phyloP scores from a whole-genome alignment of 1,140 invertebrate species.

The Geopemphigus sp. region DNA sequence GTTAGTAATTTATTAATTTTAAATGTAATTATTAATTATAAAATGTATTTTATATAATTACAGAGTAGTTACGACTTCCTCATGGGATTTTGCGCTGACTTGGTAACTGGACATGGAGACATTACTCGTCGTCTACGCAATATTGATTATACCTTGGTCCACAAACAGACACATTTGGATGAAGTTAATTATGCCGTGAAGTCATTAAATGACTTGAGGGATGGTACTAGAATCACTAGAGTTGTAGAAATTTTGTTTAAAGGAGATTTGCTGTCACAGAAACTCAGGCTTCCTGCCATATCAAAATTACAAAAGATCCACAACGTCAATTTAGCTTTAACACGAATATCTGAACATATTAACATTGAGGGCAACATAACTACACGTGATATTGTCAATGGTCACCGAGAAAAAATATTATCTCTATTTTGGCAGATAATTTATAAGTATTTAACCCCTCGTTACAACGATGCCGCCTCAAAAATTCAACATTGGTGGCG shows the following conservation, averaged over 20 bases:
- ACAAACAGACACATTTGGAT: slow-evolving; percentile 78
- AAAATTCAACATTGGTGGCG: slow-evolving; percentile 69
- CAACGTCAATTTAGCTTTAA: slow-evolving; percentile 74
- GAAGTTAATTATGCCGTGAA: slow-evolving; percentile 86
- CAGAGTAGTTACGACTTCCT: slow-evolving; percentile 75
- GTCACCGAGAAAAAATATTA: slow-evolving; percentile 83
- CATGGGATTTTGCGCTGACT: slow-evolving; percentile 73
- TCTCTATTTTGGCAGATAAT: slow-evolving; percentile 85
- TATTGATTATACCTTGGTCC: slow-evolving; percentile 71
- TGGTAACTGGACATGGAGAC: slow-evolving; percentile 84
- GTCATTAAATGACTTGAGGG: slow-evolving; percentile 71
- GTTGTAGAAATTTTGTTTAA: slow-evolving; percentile 79
- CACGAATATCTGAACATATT: slow-evolving; percentile 56
- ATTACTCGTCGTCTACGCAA: slow-evolving; percentile 75
- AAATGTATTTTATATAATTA: background rate
- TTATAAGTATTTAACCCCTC: slow-evolving; percentile 75
- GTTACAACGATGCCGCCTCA: slow-evolving; percentile 66
- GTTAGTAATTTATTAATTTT: slow-evolving; percentile 54
- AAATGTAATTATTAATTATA: background rate
- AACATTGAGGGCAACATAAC: slow-evolving; percentile 65
- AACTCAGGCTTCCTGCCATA: slow-evolving; percentile 77
- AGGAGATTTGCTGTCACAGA: slow-evolving; percentile 63
- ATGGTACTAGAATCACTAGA: slow-evolving; percentile 73
- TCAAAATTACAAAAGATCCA: slow-evolving; percentile 83
- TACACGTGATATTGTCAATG: slow-evolving; percentile 77